phyloP scores from a whole-genome alignment of 2,888 invertebrate genomes.

The Eumacrocentrus americanus region DNA sequence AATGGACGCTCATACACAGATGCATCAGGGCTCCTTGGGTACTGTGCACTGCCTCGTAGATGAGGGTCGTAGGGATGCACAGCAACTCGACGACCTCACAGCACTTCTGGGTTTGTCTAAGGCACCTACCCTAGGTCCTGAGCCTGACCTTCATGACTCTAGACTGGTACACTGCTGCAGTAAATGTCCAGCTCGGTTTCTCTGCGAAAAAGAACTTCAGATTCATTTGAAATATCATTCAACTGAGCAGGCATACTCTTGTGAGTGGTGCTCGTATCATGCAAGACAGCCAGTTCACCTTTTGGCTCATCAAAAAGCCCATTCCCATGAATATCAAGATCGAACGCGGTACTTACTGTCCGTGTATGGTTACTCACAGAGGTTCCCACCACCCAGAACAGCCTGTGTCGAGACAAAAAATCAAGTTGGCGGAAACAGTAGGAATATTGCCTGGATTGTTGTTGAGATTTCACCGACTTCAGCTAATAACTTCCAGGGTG shows the following conservation, averaged over 20 bases:
- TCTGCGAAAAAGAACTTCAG: constrained; percentile 75
- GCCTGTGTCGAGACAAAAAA: constrained; percentile 53
- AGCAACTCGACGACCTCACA: constrained; percentile 51
- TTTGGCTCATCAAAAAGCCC: constrained; percentile 73
- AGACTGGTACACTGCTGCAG: constrained; percentile 73
- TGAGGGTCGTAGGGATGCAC: constrained; percentile 66
- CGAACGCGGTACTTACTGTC: constrained; percentile 73
- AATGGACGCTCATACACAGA: constrained; percentile 75
- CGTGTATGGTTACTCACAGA: constrained; percentile 69
- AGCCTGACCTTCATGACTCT: constrained; percentile 51
- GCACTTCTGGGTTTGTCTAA: constrained; percentile 48
- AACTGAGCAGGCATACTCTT: constrained; percentile 69
- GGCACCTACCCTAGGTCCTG: constrained; percentile 45
- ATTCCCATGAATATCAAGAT: constrained; percentile 79
- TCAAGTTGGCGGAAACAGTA: constrained; percentile 25
- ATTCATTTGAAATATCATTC: constrained; percentile 77
- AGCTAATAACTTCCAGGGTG: neutral
- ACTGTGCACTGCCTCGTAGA: constrained; percentile 77
- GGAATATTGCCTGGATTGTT: constrained; percentile 53
- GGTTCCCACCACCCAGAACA: constrained; percentile 70
- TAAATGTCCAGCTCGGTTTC: constrained; percentile 84
- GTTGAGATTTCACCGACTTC: constrained; percentile 41
- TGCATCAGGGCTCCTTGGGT: constrained; percentile 75
- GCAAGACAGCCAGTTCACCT: constrained; percentile 75
- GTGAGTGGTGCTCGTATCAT: constrained; percentile 79